Evolutionary conservation across 2,113 vertebrate species (phyloP).

Genomic region (Pardalotus punctatus): DNA sequence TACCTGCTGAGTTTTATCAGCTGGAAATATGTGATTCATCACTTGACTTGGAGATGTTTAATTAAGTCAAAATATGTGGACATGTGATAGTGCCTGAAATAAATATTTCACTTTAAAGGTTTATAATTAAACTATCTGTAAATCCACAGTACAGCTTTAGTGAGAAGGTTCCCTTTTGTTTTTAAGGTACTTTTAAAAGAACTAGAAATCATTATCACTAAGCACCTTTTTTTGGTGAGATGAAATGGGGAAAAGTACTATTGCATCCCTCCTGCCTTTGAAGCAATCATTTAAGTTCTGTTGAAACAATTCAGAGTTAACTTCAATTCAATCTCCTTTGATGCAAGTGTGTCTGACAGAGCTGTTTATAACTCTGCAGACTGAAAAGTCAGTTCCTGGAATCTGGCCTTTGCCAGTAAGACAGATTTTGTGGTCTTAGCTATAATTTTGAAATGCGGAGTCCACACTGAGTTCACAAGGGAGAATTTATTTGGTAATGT

Average conservation of each 20-base stretch:
- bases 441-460: neutral
- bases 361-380: neutral
- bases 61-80: neutral
- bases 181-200: neutral
- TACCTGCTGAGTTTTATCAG: neutral
- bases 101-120: neutral
- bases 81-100: neutral
- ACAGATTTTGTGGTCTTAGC: neutral
- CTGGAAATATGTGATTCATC: neutral
- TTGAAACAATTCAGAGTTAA: neutral
- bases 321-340: neutral
- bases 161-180: neutral
- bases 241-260: neutral
- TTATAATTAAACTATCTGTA: neutral
- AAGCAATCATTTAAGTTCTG: neutral
- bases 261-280: neutral
- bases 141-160: neutral
- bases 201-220: neutral
- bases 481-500: neutral
- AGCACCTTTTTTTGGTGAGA: neutral
- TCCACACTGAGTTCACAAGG: neutral
- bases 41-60: neutral
- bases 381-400: neutral
- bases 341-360: neutral
- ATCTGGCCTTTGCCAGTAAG: neutral